Evolutionary conservation across 2,113 vertebrate species (phyloP).

Genomic region (Excalfactoria chinensis): DNA sequence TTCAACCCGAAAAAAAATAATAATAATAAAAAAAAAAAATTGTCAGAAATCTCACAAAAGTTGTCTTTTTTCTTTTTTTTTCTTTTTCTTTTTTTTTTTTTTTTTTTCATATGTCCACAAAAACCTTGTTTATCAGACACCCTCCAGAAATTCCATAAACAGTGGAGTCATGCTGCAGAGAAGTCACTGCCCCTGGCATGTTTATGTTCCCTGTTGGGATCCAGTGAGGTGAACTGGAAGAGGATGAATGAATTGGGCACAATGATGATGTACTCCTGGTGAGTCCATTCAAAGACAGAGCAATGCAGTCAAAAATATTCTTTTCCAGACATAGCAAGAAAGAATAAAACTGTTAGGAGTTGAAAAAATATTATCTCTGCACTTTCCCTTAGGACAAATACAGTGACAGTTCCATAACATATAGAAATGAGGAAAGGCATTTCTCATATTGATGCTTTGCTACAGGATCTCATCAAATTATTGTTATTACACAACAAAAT

Average conservation of each 20-base stretch:
- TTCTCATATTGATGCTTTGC: not conserved
- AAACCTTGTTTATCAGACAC: not conserved
- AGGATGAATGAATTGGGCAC: not conserved
- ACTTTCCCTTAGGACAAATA: constrained; percentile 30
- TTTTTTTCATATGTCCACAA: not conserved
- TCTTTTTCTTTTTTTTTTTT: not conserved
- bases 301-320: constrained; percentile 8
- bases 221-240: constrained; percentile 17
- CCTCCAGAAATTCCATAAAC: not conserved
- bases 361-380: constrained; percentile 12
- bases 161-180: not conserved
- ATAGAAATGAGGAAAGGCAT: not conserved
- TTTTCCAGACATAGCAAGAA: constrained; percentile 13
- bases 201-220: not conserved
- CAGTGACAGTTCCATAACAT: not conserved
- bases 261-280: not conserved
- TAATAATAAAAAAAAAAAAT: not conserved
- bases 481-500: not conserved
- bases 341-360: not conserved
- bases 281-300: not conserved
- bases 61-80: not conserved
- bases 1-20: not conserved
- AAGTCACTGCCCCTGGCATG: not conserved
- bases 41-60: not conserved
- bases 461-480: not conserved